Conservation (phyloP, 1,140 invertebrate genomes). For the Anastrepha obliqua region DNA sequence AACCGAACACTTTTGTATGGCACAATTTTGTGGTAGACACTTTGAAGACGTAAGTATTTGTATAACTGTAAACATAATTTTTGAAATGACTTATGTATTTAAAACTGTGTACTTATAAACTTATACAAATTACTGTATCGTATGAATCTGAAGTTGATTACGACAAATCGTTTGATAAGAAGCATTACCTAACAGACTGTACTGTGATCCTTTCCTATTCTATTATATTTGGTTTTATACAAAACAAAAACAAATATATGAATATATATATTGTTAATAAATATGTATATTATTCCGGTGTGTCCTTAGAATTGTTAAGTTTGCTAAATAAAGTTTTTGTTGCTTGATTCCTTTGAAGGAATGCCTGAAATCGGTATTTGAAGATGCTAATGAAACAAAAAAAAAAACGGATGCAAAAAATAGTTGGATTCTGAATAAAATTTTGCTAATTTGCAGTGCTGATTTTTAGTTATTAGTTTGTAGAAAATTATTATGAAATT, state of each 20-base stretch:
- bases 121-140: not conserved
- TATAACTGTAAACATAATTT: not conserved
- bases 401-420: not conserved
- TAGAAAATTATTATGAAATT: too few relatives aligned
- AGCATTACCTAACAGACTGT: not conserved
- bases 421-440: not conserved
- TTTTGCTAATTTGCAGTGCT: too few relatives aligned
- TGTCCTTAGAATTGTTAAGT: constrained; percentile 35
- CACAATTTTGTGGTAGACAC: not conserved
- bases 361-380: not conserved
- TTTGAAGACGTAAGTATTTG: not conserved
- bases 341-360: constrained; percentile 6
- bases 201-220: not conserved
- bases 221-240: not conserved
- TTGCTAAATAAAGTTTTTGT: constrained; percentile 43
- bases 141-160: not conserved
- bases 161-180: not conserved
- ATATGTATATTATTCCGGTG: not conserved
- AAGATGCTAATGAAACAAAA: not conserved
- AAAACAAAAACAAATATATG: not conserved
- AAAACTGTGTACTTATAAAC: not conserved
- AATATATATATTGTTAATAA: constrained; percentile 8
- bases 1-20: not conserved
- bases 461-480: too few relatives aligned
- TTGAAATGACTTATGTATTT: not conserved